Evolutionary conservation across 2,113 vertebrate genomes (phyloP).

Genomic region (Ameiurus melas): DNA sequence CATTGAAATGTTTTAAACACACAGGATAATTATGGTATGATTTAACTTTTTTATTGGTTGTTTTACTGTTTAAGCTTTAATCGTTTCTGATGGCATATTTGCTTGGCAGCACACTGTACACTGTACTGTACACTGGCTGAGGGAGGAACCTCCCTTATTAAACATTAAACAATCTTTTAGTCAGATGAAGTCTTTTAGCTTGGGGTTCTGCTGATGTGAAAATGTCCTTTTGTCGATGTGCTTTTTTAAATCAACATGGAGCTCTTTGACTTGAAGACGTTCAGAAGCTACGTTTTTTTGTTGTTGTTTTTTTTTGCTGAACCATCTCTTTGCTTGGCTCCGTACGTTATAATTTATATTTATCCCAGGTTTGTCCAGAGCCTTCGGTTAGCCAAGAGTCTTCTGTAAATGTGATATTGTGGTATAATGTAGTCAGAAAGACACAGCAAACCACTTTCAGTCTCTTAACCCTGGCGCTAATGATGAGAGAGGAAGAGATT

Average conservation of each 20-base stretch:
- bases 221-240: neutral
- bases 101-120: neutral
- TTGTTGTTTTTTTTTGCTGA: neutral
- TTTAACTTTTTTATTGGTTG: neutral
- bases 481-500: neutral
- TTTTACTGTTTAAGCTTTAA: neutral
- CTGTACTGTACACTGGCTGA: neutral
- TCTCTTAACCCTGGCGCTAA: neutral
- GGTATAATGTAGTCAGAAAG: neutral
- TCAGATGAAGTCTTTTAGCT: neutral
- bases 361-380: neutral
- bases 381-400: neutral
- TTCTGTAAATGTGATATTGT: neutral
- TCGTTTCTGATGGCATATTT: neutral
- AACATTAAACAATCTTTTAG: constrained; percentile 14
- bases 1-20: neutral
- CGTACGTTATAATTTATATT: neutral
- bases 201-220: neutral
- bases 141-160: neutral
- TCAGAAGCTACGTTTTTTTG: neutral
- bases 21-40: neutral
- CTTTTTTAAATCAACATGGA: neutral
- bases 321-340: neutral
- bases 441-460: neutral
- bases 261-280: neutral